Evolutionary conservation across 2,888 invertebrate genomes (phyloP).

Genomic region (Pyrgus malvae): DNA sequence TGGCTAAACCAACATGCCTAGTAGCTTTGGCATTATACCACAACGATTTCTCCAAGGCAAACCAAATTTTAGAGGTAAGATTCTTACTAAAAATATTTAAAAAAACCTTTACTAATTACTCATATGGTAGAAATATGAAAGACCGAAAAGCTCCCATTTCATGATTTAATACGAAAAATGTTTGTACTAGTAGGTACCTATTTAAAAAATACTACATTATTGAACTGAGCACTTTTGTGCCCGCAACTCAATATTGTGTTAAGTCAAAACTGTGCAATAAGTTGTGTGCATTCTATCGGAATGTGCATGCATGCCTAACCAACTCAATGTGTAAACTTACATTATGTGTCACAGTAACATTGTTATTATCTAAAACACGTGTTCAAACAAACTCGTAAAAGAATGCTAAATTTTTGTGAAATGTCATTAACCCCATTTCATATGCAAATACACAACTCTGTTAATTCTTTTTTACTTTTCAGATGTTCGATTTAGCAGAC

Average conservation of each 20-base stretch:
- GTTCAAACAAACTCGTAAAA: constrained; percentile 56
- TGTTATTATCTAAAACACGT: constrained; percentile 59
- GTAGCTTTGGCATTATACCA: constrained; percentile 89
- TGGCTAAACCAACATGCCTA: constrained; percentile 88
- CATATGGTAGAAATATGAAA: too few relatives aligned
- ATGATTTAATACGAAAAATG: too few relatives aligned
- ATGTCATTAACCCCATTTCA: constrained; percentile 1
- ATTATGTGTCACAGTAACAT: constrained; percentile 1
- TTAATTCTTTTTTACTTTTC: constrained; percentile 33
- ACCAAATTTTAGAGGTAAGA: constrained; percentile 91
- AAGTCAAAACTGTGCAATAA: neutral
- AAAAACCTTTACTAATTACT: too few relatives aligned
- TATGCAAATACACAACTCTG: neutral
- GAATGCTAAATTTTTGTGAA: constrained; percentile 8
- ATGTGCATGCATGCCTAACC: neutral
- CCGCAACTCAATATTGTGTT: too few relatives aligned
- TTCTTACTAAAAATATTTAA: too few relatives aligned
- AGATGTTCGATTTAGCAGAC: constrained; percentile 87
- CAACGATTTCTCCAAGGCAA: constrained; percentile 87
- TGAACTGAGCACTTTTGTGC: too few relatives aligned
- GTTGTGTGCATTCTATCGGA: neutral
- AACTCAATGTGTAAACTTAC: neutral
- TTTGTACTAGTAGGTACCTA: too few relatives aligned
- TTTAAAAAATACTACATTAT: too few relatives aligned
- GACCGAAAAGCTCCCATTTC: too few relatives aligned